Conservation (phyloP, 2,113 vertebrate genomes). For the Anhinga anhinga region DNA sequence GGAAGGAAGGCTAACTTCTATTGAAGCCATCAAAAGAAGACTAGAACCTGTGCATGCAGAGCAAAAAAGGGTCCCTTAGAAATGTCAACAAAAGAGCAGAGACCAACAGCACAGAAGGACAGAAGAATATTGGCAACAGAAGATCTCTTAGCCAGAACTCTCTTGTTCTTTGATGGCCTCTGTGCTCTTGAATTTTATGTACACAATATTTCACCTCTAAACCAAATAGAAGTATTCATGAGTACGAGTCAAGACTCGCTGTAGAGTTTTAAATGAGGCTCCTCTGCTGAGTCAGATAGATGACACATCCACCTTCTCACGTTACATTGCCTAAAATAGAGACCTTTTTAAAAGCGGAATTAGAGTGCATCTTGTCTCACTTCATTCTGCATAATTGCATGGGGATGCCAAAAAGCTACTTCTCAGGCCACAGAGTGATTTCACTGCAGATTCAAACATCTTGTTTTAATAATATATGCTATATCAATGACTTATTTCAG, state of each 20-base stretch:
- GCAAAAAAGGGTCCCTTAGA: neutral
- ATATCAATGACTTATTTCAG: neutral
- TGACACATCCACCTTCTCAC: conserved; percentile 27
- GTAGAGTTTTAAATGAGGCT: neutral
- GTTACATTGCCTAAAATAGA: conserved; percentile 23
- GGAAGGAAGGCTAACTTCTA: neutral
- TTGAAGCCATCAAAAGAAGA: neutral
- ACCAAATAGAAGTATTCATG: neutral
- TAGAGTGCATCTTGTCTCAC: neutral
- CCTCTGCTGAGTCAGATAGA: conserved; percentile 50
- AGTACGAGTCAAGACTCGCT: neutral
- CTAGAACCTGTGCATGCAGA: neutral
- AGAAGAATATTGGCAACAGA: neutral
- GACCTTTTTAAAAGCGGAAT: neutral
- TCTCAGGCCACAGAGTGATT: neutral
- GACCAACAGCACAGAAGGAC: neutral
- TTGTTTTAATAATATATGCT: conserved; percentile 2
- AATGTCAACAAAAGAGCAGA: neutral
- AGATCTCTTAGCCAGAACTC: neutral
- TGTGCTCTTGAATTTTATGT: neutral
- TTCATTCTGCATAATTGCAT: neutral
- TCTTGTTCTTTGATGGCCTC: neutral
- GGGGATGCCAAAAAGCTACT: neutral
- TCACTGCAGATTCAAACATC: neutral
- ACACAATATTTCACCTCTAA: neutral